These are phyloP conservation scores for Danaus plexippus DNA, from an alignment of 1,140 invertebrate genomes.

Conservation along the genomic window DNA sequence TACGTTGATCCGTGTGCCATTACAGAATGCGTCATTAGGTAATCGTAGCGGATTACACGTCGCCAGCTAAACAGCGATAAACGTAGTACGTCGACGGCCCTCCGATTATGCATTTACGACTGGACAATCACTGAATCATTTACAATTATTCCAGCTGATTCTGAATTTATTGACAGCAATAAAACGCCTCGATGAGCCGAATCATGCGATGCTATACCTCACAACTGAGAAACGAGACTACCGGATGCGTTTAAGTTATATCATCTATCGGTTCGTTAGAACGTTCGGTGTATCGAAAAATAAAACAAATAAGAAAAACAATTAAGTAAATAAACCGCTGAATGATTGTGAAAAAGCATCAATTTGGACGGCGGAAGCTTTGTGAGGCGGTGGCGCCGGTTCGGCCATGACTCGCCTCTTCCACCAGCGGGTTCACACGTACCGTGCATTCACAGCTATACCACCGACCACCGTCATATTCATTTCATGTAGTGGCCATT, in stretches of 20 bases:
- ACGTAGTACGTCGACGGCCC: conserved; percentile 36
- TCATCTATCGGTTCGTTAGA: no score
- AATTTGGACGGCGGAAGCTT: conserved; percentile 45
- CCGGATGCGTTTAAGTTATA: conserved; percentile 4
- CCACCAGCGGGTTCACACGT: conserved; percentile 43
- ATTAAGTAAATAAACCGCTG: conserved; percentile 39
- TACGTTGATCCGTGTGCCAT: conserved; percentile 29
- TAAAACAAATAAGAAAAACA: conserved; percentile 11
- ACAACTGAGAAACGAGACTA: not conserved
- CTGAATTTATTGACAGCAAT: not conserved
- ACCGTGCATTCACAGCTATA: conserved; percentile 4
- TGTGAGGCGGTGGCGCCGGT: conserved; percentile 41
- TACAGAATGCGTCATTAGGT: conserved; percentile 52
- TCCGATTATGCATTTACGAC: conserved; percentile 46
- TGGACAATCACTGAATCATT: conserved; percentile 20
- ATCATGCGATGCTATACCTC: no score
- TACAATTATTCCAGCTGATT: not conserved
- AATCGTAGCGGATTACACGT: conserved; percentile 49
- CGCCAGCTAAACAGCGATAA: conserved; percentile 58
- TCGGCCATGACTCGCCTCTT: conserved; percentile 52
- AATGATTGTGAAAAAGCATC: conserved; percentile 39
- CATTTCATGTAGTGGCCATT: no score
- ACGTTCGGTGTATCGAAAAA: no score
- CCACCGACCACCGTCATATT: no score
- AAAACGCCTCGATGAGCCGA: not conserved